Evolutionary conservation across 2,113 vertebrate species (phyloP), one percentile per base, ranked within the genome.

Genomic region (Malurus melanocephalus): DNA sequence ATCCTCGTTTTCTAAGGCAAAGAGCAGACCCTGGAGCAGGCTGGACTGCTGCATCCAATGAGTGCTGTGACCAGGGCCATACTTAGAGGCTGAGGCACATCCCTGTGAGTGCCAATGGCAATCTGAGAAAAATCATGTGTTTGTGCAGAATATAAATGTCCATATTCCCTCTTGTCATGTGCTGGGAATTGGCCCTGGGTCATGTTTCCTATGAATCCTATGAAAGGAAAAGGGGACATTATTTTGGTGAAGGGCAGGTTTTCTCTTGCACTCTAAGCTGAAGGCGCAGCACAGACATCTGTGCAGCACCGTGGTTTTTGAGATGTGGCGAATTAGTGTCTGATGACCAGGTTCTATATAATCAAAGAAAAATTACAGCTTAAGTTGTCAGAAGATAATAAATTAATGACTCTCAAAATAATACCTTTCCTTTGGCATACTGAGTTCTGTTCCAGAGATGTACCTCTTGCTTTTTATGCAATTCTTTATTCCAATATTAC

Each of bases 51-150:
- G 23, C 62, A 32, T 42, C 53, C 74, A 71, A 10, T 52, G 33
- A 78, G 33, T 11, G 4, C 74, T n/a, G 32, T 52, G 66, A 66
- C 38, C 30, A 53, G 59, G 24, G n/a, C 52, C 3, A 1, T 20
- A 14, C 30, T 81, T 22, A 52, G 52, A 45, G 43, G 40, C 11
- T 40, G 35, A 24, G 38, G 55, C 68, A 46, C 26, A 53, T 28
- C 28, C 11, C 45, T 49, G 12, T 9, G 35, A 61, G 60, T 26
- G 28, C 26, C 65, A 65, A 49, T 15, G 28, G 23, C 32, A 60
- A 4, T 1, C 51, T 75, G 15, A 83, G 48, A 80, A 71, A 88
- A 24, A 19, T 19, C 35, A 27, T 0, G 1, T 0, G 0, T 79
- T 73, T 13, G 45, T 35, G 53, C 46, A 43, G 61, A 67, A 48